phyloP scores from a whole-genome alignment of 2,888 invertebrate genomes.

The Yponomeuta cagnagella region DNA sequence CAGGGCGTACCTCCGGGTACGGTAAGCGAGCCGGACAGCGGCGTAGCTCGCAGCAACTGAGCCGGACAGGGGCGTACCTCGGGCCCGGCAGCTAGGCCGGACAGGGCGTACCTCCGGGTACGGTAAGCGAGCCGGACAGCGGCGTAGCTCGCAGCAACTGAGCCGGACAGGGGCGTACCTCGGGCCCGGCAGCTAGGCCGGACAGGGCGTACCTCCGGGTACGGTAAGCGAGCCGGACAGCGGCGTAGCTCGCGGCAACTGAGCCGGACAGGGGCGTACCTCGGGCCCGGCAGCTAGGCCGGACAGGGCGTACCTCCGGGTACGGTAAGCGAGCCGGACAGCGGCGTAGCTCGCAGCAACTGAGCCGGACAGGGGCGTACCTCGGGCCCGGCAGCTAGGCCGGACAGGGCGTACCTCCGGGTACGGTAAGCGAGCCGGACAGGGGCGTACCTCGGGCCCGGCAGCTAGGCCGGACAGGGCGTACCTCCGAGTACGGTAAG shows the following conservation, averaged over 20 bases:
- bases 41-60: not conserved
- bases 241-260: no score
- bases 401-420: no score
- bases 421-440: not conserved
- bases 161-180: not conserved
- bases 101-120: constrained; percentile 85
- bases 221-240: no score
- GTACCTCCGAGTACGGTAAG: no score
- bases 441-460: not conserved
- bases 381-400: not conserved
- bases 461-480: not conserved
- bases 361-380: not conserved
- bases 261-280: no score
- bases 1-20: not conserved
- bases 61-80: not conserved
- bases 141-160: no score
- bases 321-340: not conserved
- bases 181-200: no score
- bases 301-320: not conserved
- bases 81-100: not conserved
- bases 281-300: not conserved
- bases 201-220: no score
- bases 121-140: constrained; percentile 57
- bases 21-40: not conserved
- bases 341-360: no score